Evolutionary conservation across 2,113 vertebrate genomes (phyloP).

Genomic region (Oncorhynchus clarkii): DNA sequence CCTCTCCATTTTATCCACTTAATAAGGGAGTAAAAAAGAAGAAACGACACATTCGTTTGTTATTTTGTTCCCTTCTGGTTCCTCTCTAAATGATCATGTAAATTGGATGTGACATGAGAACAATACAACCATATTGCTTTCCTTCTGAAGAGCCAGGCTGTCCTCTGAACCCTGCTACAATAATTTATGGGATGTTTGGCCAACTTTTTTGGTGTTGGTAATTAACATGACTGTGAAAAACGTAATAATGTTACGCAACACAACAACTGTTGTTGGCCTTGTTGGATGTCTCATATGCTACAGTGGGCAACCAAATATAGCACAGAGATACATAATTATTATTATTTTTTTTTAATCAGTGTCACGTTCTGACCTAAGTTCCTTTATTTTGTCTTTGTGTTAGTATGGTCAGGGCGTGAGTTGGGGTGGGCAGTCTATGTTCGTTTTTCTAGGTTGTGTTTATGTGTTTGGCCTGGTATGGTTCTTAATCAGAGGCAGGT

Average conservation of each 20-base stretch:
- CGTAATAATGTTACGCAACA: background rate
- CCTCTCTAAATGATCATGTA: constrained; percentile 40
- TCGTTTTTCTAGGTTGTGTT: too few relatives aligned
- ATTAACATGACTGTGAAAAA: background rate
- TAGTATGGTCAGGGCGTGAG: too few relatives aligned
- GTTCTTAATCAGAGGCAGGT: too few relatives aligned
- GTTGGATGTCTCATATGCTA: background rate
- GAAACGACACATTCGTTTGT: constrained; percentile 29
- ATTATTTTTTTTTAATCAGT: too few relatives aligned
- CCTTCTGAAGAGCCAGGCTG: background rate
- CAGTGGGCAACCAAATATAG: background rate
- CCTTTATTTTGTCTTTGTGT: too few relatives aligned
- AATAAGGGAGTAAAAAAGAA: background rate
- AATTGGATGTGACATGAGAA: constrained; percentile 63
- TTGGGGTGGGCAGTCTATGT: too few relatives aligned
- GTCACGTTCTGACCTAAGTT: too few relatives aligned
- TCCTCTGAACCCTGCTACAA: background rate
- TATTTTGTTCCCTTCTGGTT: constrained; percentile 38
- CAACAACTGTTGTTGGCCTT: background rate
- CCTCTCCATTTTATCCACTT: background rate
- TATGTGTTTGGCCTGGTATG: too few relatives aligned
- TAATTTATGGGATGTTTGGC: constrained; percentile 9
- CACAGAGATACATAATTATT: background rate
- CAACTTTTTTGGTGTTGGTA: constrained; percentile 2
- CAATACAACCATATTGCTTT: constrained; percentile 45